A percentile compares a stretch with the other conserved stretches of the same genome.
These are phyloP conservation scores for Lophochroa leadbeateri DNA, from an alignment of 2,113 vertebrate genomes.

Conservation along the genomic window DNA sequence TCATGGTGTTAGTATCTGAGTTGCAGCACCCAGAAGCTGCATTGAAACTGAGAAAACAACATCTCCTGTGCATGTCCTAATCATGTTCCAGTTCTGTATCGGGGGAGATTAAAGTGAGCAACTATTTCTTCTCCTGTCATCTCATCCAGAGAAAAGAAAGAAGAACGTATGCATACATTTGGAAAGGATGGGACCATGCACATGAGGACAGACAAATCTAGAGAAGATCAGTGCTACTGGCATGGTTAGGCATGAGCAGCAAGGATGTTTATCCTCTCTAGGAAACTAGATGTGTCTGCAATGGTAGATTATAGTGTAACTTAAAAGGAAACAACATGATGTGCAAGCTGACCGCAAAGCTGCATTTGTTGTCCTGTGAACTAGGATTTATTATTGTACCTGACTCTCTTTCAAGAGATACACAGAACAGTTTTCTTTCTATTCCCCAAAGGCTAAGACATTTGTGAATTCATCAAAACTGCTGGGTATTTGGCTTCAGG, in stretches of 20 bases:
- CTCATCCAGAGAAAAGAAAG: not conserved
- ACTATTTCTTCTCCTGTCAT: not conserved
- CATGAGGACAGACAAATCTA: not conserved
- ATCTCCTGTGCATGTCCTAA: not conserved
- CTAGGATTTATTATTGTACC: not conserved
- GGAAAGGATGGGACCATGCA: not conserved
- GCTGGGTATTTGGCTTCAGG: not conserved
- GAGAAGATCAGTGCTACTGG: not conserved
- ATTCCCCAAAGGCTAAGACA: rapidly evolving
- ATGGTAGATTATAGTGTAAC: rapidly evolving
- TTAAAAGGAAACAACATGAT: not conserved
- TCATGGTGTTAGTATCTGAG: not conserved
- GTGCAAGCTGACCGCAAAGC: not conserved
- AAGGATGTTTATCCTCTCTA: not conserved
- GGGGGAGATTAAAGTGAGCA: not conserved
- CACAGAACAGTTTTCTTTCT: too few species aligned
- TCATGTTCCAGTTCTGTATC: not conserved
- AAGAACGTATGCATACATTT: rapidly evolving
- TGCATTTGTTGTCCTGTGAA: not conserved
- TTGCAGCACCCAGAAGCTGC: not conserved
- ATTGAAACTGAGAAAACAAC: not conserved
- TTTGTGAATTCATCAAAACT: not conserved
- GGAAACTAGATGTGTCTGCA: not conserved
- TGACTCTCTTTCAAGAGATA: not conserved
- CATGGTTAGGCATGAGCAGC: not conserved